These are phyloP conservation scores for Mus musculus DNA, from an alignment of 2,113 vertebrate species.

Conservation along the genomic window DNA sequence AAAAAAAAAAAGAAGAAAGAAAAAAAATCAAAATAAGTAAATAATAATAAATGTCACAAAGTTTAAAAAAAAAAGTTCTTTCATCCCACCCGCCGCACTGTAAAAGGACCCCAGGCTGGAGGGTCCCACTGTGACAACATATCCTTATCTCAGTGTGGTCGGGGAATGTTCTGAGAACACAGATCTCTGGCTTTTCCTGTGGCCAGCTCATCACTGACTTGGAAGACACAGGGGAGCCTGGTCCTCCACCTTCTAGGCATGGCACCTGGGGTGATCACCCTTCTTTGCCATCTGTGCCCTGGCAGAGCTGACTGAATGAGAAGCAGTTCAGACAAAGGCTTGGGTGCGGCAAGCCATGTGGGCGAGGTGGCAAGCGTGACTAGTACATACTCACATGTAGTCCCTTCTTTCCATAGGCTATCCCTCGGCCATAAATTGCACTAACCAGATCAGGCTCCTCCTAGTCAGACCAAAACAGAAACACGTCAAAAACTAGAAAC, in stretches of 20 bases:
- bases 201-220: not conserved
- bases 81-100: not conserved
- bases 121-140: not conserved
- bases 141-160: too few relatives aligned
- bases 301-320: not conserved
- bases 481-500: conserved; percentile 74
- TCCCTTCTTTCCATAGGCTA: conserved; percentile 98
- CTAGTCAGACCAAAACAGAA: conserved; percentile 87
- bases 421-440: conserved; percentile 97
- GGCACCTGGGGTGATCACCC: not conserved
- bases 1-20: conserved; percentile 17
- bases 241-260: not conserved
- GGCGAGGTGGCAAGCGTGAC: conserved; percentile 4
- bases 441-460: conserved; percentile 97
- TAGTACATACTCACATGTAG: conserved; percentile 91
- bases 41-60: not conserved
- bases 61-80: not conserved
- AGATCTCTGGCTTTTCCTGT: not conserved
- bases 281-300: not conserved
- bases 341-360: not conserved
- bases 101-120: not conserved
- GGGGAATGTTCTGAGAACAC: not conserved
- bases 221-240: not conserved
- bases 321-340: not conserved
- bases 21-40: not conserved